Percentiles rank a stretch among this genome's conserved stretches.
Evolutionary conservation across 2,797 vertebrate species (phyloP).

Genomic region (Fratercula arctica): DNA sequence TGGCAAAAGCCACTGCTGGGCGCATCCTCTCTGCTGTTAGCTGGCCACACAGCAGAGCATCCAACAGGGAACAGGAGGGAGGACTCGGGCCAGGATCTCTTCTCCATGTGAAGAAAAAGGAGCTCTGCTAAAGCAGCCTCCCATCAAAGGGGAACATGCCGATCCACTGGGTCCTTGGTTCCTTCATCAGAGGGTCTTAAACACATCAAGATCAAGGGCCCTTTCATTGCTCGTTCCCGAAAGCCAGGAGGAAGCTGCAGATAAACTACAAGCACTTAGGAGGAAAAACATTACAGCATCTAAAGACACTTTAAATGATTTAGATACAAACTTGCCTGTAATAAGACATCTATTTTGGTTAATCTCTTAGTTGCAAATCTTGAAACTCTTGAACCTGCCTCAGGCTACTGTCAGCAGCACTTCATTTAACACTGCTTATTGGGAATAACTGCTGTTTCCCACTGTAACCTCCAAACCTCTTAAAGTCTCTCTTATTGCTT

Average conservation of each 20-base stretch:
- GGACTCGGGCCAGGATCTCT: background rate
- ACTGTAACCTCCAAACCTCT: slow-evolving; percentile 45
- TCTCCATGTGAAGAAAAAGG: rapidly evolving
- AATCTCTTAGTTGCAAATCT: slow-evolving; percentile 74
- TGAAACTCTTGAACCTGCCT: slow-evolving; percentile 73
- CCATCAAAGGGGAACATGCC: background rate
- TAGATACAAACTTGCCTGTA: slow-evolving; percentile 69
- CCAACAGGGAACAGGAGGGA: background rate
- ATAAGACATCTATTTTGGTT: slow-evolving; percentile 75
- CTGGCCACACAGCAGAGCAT: background rate
- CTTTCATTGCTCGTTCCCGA: background rate
- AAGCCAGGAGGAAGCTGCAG: slow-evolving; percentile 21
- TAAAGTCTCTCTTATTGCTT: slow-evolving; percentile 59
- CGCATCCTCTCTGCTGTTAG: rapidly evolving
- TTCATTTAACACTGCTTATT: slow-evolving; percentile 72
- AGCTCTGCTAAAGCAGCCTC: background rate
- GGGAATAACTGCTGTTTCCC: slow-evolving; percentile 69
- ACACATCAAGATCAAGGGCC: background rate
- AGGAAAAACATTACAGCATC: slow-evolving; percentile 58
- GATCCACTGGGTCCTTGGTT: background rate
- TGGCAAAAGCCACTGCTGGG: background rate
- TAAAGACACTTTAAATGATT: slow-evolving; percentile 72
- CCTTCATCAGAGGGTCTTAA: background rate
- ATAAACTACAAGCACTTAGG: background rate
- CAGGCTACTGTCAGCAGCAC: slow-evolving; percentile 72